These are phyloP conservation scores for Arctocebus calabarensis DNA, from an alignment of 2,797 vertebrate genomes.

Conservation along the genomic window DNA sequence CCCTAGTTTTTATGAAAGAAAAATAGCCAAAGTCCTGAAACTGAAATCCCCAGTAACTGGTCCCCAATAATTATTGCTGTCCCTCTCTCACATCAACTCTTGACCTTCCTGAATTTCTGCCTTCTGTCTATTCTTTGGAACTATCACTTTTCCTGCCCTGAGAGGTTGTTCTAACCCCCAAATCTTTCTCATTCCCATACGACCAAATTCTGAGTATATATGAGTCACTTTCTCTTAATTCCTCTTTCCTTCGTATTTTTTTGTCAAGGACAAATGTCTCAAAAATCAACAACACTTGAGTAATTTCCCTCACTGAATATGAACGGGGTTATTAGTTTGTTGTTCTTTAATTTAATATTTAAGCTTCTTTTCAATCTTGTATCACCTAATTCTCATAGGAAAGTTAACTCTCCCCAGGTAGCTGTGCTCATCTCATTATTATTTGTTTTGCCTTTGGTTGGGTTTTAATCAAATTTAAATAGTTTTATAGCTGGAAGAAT, in stretches of 20 bases:
- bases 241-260: not conserved
- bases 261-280: not conserved
- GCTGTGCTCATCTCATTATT: not conserved
- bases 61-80: not conserved
- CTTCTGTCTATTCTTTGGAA: not conserved
- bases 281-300: not conserved
- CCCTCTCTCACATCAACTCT: not conserved
- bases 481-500: not conserved
- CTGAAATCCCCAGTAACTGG: not conserved
- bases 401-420: not conserved
- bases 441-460: not conserved
- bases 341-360: conserved; percentile 47
- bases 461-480: conserved; percentile 45
- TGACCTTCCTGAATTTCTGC: not conserved
- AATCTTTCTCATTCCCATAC: not conserved
- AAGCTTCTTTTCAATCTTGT: conserved; percentile 44
- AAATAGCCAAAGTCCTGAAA: not conserved
- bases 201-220: not conserved
- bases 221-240: not conserved
- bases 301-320: conserved; percentile 25
- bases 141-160: not conserved
- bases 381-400: not conserved
- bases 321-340: not conserved
- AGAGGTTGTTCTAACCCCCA: not conserved
- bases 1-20: not conserved